Evolutionary conservation across 2,888 invertebrate species (phyloP).

Genomic region (Ormyrus nitidulus): DNA sequence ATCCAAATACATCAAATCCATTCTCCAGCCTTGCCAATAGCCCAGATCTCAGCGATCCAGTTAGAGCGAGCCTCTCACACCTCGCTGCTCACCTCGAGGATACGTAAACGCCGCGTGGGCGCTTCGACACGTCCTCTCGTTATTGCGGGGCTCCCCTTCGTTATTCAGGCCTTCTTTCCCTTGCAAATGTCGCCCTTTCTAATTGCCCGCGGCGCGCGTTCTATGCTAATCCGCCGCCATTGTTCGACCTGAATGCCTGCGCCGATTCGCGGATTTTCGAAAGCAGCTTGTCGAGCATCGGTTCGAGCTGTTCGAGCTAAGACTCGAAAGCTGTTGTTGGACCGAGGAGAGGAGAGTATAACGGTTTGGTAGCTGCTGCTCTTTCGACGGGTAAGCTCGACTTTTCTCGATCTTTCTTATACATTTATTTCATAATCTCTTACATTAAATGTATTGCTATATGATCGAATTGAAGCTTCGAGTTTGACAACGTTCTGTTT

Average conservation of each 20-base stretch:
- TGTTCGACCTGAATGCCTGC: slow-evolving; percentile 17
- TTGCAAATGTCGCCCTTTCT: slow-evolving; percentile 44
- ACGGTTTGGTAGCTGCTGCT: too few relatives aligned
- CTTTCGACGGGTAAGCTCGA: too few relatives aligned
- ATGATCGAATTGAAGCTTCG: too few relatives aligned
- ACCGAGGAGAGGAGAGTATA: too few relatives aligned
- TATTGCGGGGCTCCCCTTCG: slow-evolving; percentile 31
- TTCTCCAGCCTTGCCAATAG: too few relatives aligned
- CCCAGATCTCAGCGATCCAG: neutral
- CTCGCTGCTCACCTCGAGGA: too few relatives aligned
- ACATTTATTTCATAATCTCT: too few relatives aligned
- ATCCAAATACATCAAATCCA: too few relatives aligned
- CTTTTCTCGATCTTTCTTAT: too few relatives aligned
- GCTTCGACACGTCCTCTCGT: slow-evolving; percentile 42
- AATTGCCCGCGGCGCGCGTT: slow-evolving; percentile 47
- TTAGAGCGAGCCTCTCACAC: neutral
- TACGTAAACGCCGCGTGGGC: slow-evolving; percentile 22
- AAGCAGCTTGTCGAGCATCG: slow-evolving; percentile 1
- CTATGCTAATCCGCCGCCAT: slow-evolving; percentile 43
- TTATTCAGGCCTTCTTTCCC: slow-evolving; percentile 53
- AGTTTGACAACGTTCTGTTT: too few relatives aligned
- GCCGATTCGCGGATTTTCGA: slow-evolving; percentile 11
- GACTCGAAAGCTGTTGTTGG: neutral
- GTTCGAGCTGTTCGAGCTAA: too few relatives aligned
- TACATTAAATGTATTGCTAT: too few relatives aligned